Conservation (phyloP, 1,140 invertebrate genomes). For the Pentalonia nigronervosa region DNA sequence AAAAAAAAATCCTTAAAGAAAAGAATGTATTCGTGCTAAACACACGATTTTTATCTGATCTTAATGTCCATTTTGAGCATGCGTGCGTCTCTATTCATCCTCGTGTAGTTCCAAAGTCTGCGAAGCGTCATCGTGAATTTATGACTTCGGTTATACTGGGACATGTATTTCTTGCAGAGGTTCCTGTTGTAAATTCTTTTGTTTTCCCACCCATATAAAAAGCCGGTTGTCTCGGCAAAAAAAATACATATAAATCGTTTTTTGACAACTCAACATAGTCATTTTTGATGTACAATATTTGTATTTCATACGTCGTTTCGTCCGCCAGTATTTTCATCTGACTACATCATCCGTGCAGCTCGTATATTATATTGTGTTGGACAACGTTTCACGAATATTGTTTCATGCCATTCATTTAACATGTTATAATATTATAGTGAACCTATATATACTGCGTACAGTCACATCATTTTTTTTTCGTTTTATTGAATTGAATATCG, state of each 20-base stretch:
- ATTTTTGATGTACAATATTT: slow-evolving; percentile 38
- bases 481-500: slow-evolving; percentile 28
- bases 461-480: not conserved
- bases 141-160: slow-evolving; percentile 8
- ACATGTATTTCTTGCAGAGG: slow-evolving; percentile 12
- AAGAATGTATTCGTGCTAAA: not conserved
- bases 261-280: slow-evolving; percentile 40
- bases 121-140: slow-evolving; percentile 41
- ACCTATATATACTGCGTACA: not conserved
- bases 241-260: slow-evolving; percentile 34
- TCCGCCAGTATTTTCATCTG: not conserved
- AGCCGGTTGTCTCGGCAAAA: slow-evolving; percentile 24
- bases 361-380: not conserved
- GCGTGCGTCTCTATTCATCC: slow-evolving; percentile 47
- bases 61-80: not conserved
- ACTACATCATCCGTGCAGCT: not conserved
- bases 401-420: not conserved
- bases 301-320: not conserved
- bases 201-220: slow-evolving; percentile 27
- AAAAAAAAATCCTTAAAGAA: too few relatives aligned
- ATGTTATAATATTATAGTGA: too few relatives aligned
- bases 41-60: slow-evolving; percentile 33
- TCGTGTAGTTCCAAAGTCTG: slow-evolving; percentile 34
- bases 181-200: slow-evolving; percentile 44
- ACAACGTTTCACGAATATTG: not conserved